Conservation (phyloP, 2,113 vertebrate genomes). For the Marmota flaviventris region DNA sequence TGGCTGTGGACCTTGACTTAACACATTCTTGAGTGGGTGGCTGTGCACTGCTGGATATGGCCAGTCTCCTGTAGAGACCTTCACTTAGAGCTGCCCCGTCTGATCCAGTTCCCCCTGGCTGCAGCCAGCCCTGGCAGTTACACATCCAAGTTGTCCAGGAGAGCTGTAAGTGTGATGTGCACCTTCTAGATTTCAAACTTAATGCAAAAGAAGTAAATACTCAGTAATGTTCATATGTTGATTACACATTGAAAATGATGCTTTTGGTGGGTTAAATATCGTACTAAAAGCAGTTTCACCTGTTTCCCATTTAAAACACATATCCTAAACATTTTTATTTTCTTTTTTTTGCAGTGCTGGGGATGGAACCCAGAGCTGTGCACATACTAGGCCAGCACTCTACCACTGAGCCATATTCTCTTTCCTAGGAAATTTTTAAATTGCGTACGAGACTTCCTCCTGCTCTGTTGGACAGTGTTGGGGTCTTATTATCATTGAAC, state of each 20-base stretch:
- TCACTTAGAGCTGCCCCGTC: neutral
- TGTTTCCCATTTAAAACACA: no score
- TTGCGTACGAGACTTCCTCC: no score
- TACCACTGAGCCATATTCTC: neutral
- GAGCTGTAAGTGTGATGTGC: no score
- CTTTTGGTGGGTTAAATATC: neutral
- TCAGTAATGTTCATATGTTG: neutral
- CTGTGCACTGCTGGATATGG: rapidly evolving
- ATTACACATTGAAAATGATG: neutral
- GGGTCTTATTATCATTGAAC: neutral
- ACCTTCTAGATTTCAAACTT: neutral
- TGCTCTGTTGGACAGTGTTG: no score
- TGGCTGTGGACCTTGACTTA: neutral
- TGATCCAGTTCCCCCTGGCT: no score
- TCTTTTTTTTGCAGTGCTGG: neutral
- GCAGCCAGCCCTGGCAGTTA: neutral
- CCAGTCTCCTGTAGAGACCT: neutral
- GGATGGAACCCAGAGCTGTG: neutral
- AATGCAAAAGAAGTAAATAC: neutral
- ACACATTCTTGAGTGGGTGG: neutral
- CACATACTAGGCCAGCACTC: neutral
- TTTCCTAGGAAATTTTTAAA: no score
- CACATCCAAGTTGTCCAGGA: no score
- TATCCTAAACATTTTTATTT: neutral
- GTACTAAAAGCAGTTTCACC: no score